phyloP scores from a whole-genome alignment of 2,888 invertebrate genomes.

The Thecophora atra region DNA sequence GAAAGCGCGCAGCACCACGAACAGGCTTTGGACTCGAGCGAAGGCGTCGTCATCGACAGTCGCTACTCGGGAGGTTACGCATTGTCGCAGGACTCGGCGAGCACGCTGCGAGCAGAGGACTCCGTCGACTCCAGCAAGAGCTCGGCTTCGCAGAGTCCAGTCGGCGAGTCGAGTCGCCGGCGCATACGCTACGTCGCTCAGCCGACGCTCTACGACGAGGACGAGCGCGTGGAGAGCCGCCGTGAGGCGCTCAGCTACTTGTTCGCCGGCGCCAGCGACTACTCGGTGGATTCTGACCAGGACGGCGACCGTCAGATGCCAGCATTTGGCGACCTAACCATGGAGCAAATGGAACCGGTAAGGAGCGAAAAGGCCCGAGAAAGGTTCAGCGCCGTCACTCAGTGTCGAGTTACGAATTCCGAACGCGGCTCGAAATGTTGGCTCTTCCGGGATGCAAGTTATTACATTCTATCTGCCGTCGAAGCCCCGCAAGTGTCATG shows the following conservation, averaged over 20 bases:
- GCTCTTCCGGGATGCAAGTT: no score
- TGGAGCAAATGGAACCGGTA: slow-evolving; percentile 66
- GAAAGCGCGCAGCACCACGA: slow-evolving; percentile 53
- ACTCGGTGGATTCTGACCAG: slow-evolving; percentile 68
- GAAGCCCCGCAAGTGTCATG: no score
- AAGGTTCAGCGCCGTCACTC: neutral
- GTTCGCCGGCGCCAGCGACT: slow-evolving; percentile 62
- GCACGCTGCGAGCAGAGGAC: slow-evolving; percentile 6
- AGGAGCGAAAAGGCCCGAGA: slow-evolving; percentile 42
- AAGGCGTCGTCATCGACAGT: no score
- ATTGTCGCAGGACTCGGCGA: slow-evolving; percentile 17
- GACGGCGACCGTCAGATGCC: slow-evolving; percentile 67
- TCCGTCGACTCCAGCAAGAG: slow-evolving; percentile 48
- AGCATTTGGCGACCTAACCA: slow-evolving; percentile 64
- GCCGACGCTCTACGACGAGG: slow-evolving; percentile 68
- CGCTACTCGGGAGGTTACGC: neutral
- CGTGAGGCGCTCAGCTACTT: slow-evolving; percentile 53
- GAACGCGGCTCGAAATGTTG: neutral
- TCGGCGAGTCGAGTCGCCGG: slow-evolving; percentile 67
- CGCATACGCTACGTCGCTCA: slow-evolving; percentile 68
- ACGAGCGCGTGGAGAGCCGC: slow-evolving; percentile 67
- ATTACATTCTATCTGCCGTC: no score
- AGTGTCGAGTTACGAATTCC: neutral
- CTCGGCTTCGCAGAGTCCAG: slow-evolving; percentile 50
- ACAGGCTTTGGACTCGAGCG: slow-evolving; percentile 33